Conservation (phyloP, 2,888 invertebrate species). For the Drosophila parthenogenetica region DNA sequence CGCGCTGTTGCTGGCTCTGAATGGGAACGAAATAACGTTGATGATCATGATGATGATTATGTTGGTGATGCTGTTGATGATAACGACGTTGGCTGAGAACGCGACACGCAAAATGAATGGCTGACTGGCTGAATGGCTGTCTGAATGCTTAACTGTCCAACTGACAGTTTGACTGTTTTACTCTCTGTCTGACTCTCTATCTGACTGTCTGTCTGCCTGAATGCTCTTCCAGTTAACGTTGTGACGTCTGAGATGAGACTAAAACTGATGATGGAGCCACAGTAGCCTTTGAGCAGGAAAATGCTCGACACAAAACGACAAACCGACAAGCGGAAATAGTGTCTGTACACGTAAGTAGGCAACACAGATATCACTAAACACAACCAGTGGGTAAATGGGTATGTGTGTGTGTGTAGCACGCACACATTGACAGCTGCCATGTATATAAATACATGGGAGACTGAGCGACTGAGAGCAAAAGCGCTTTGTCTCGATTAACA, state of each 20-base stretch:
- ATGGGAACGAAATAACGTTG: conserved; percentile 37
- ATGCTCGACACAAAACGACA: conserved; percentile 59
- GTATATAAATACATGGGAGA: conserved; percentile 32
- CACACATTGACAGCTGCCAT: conserved; percentile 19
- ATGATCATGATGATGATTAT: conserved; percentile 21
- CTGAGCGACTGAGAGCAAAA: conserved; percentile 11
- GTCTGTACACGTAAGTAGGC: conserved; percentile 71
- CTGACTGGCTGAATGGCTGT: conserved; percentile 14
- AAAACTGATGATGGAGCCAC: conserved; percentile 61
- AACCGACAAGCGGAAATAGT: conserved; percentile 76
- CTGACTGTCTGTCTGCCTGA: conserved; percentile 11
- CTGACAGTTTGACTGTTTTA: too few species aligned
- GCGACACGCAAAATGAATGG: conserved; percentile 29
- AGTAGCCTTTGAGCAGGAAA: conserved; percentile 55
- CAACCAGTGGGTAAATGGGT: not conserved
- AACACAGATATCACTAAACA: conserved; percentile 29
- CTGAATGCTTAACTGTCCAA: conserved; percentile 20
- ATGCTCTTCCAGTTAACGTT: conserved; percentile 49
- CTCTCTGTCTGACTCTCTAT: conserved; percentile 21
- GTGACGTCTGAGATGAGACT: conserved; percentile 69
- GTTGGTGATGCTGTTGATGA: conserved; percentile 35
- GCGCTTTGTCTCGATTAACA: conserved; percentile 80
- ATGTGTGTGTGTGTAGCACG: conserved; percentile 10
- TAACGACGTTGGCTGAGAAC: conserved; percentile 24
- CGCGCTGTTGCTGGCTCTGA: conserved; percentile 1